Conservation (phyloP, 2,113 vertebrate species). For the Nymphicus hollandicus region DNA sequence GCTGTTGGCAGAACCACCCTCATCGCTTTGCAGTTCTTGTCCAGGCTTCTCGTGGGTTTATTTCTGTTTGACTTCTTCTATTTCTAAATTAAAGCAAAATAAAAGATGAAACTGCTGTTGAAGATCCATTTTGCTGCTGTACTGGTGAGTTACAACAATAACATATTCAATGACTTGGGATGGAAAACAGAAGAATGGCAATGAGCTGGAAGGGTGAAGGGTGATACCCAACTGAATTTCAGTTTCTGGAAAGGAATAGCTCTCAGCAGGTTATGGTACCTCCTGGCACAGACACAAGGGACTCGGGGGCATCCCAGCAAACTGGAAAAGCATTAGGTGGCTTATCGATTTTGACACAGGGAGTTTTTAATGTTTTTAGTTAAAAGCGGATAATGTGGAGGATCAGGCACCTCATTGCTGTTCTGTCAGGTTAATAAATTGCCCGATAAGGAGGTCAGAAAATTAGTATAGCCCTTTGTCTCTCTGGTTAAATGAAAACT, state of each 20-base stretch:
- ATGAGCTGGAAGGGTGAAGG: not conserved
- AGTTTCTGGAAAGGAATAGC: not conserved
- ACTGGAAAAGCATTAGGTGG: not conserved
- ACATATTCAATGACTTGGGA: not conserved
- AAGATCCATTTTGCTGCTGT: not conserved
- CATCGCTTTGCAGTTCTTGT: not conserved
- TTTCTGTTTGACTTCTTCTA: not conserved
- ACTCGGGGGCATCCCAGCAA: not conserved
- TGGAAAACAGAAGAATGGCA: not conserved
- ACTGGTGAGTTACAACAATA: not conserved
- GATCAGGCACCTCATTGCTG: not conserved
- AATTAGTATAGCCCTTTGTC: not conserved
- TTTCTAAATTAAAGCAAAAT: not conserved
- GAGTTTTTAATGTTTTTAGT: not conserved
- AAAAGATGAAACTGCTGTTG: fast-evolving
- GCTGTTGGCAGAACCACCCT: not conserved
- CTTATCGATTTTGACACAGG: not conserved
- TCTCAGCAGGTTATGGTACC: not conserved
- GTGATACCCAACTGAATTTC: not conserved
- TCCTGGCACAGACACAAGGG: not conserved
- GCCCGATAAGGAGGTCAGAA: not conserved
- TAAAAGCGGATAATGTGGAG: not conserved
- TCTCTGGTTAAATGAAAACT: not conserved
- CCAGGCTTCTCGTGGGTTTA: not conserved
- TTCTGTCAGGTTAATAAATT: not conserved